These are phyloP conservation scores for Drosophila algonquin DNA, from an alignment of 2,888 invertebrate genomes.

Conservation along the genomic window DNA sequence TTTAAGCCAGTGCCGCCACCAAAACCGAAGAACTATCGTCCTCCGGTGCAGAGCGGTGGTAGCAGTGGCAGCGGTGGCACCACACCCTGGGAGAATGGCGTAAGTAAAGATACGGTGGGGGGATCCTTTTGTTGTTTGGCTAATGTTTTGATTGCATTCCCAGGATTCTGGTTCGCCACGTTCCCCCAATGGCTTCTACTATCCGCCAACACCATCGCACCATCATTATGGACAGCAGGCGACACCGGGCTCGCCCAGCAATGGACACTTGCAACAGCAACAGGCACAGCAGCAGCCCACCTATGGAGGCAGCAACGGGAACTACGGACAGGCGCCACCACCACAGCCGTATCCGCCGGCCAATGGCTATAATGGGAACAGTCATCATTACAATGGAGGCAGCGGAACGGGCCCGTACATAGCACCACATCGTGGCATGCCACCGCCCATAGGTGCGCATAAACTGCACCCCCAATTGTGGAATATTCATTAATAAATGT, in stretches of 20 bases:
- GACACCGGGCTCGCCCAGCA: constrained; percentile 79
- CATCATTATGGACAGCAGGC: constrained; percentile 82
- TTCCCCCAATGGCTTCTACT: constrained; percentile 84
- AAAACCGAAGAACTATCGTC: constrained; percentile 95
- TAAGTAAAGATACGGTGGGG: constrained; percentile 55
- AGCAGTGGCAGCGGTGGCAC: constrained; percentile 73
- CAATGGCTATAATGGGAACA: constrained; percentile 81
- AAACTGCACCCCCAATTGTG: not conserved
- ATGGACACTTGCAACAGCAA: constrained; percentile 58
- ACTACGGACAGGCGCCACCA: constrained; percentile 67
- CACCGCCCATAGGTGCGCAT: constrained; percentile 81
- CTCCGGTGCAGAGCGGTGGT: constrained; percentile 86
- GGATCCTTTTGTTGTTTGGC: not conserved
- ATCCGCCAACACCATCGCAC: constrained; percentile 83
- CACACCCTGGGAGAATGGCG: constrained; percentile 85
- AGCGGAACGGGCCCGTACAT: constrained; percentile 83
- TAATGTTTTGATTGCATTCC: not conserved
- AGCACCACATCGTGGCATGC: constrained; percentile 83
- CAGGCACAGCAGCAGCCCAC: constrained; percentile 63
- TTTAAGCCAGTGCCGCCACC: constrained; percentile 97
- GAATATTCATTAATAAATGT: too few species aligned
- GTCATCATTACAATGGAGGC: constrained; percentile 82
- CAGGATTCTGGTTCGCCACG: constrained; percentile 83
- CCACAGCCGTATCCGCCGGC: constrained; percentile 76
- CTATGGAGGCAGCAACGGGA: constrained; percentile 72